Evolutionary conservation across 1,140 invertebrate species (phyloP).

Genomic region (Riptortus pedestris): DNA sequence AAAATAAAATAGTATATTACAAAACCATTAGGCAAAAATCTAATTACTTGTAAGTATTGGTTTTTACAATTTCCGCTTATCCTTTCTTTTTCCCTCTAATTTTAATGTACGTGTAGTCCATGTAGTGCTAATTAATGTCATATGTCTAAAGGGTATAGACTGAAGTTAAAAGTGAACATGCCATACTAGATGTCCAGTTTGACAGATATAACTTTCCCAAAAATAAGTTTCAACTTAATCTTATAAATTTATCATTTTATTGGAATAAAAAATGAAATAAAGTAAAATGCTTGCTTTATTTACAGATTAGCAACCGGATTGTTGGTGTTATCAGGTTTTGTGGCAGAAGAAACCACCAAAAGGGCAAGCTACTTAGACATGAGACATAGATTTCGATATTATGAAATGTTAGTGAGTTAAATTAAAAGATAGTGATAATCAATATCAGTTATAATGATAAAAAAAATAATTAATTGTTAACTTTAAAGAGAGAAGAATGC

Average conservation of each 20-base stretch:
- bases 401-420: no score
- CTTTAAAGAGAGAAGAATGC: no score
- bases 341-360: not conserved
- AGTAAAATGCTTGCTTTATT: conserved; percentile 1
- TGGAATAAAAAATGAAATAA: no score
- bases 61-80: conserved; percentile 6
- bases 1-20: conserved; percentile 16
- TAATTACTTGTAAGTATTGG: not conserved
- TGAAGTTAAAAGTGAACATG: conserved; percentile 3
- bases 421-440: no score
- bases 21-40: conserved; percentile 15
- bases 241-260: no score
- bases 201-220: not conserved
- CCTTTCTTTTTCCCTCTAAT: not conserved
- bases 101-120: conserved; percentile 1
- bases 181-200: not conserved
- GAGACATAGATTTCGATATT: no score
- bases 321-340: conserved; percentile 6
- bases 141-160: conserved; percentile 3
- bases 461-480: no score
- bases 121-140: conserved; percentile 8
- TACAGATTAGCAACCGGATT: conserved; percentile 8
- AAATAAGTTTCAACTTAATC: no score
- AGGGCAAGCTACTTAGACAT: no score
- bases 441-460: no score